A percentile compares a stretch with the other conserved stretches of the same genome.
Conservation (phyloP, 1,140 invertebrate species). For the Elysia chlorotica region DNA sequence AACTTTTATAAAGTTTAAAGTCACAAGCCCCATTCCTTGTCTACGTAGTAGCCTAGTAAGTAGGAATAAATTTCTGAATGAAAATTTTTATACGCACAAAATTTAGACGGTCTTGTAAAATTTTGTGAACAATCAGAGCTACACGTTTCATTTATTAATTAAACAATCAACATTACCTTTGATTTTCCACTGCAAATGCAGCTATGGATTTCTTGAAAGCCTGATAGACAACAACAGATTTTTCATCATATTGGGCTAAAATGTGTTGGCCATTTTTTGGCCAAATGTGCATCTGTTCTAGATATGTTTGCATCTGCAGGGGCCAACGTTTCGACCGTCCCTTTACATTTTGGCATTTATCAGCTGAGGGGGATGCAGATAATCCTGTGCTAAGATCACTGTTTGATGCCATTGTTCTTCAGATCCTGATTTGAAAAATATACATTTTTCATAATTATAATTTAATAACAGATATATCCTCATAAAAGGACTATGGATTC, state of each 20-base stretch:
- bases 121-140: no score
- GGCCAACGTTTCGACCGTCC: no score
- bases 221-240: constrained; percentile 52
- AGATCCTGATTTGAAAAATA: no score
- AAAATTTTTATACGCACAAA: neutral
- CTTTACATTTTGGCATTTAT: no score
- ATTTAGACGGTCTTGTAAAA: no score
- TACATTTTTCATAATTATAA: no score
- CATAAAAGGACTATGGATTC: no score
- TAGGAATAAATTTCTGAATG: neutral
- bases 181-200: constrained; percentile 41
- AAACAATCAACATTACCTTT: constrained; percentile 29
- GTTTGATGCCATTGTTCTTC: no score
- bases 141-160: neutral
- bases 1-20: neutral
- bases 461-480: no score
- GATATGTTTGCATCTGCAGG: no score
- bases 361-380: no score
- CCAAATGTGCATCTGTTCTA: constrained; percentile 34
- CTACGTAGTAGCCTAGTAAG: neutral
- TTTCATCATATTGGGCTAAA: constrained; percentile 42
- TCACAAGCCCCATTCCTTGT: neutral
- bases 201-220: constrained; percentile 51
- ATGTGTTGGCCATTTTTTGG: constrained; percentile 46
- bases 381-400: no score